Percentiles rank a stretch among this genome's conserved stretches.
Conservation (phyloP, 2,797 vertebrate species). For the Oceanodroma leucorhoa region DNA sequence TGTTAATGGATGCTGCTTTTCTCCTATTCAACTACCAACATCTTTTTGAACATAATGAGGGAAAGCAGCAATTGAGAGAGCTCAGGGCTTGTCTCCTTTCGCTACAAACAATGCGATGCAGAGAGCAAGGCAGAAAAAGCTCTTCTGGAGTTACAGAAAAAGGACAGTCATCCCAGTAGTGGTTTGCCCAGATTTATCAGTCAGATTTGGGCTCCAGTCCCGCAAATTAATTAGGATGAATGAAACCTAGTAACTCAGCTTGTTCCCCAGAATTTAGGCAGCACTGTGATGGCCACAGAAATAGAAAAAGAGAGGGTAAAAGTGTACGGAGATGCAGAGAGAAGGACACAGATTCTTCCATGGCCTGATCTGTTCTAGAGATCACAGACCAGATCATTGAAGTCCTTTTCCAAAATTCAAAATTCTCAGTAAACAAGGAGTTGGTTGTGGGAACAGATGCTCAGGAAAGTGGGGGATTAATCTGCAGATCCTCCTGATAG, state of each 20-base stretch:
- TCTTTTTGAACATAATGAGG: neutral
- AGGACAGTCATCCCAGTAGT: neutral
- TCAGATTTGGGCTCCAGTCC: neutral
- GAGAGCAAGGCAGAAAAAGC: neutral
- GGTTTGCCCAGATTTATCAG: neutral
- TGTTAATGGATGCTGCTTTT: neutral
- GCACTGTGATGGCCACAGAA: neutral
- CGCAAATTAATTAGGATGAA: neutral
- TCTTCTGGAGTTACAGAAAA: neutral
- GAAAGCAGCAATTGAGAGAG: neutral
- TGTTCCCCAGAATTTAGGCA: neutral
- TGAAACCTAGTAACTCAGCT: neutral
- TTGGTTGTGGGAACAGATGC: constrained; percentile 44
- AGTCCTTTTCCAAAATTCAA: constrained; percentile 21
- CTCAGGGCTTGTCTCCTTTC: neutral
- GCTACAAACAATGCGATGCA: fast-evolving
- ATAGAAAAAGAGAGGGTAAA: neutral
- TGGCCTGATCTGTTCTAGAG: neutral
- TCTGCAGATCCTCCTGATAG: constrained; percentile 61
- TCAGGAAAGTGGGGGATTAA: constrained; percentile 59
- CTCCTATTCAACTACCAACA: neutral
- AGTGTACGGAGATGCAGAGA: neutral
- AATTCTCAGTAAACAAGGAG: constrained; percentile 22
- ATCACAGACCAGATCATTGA: constrained; percentile 18
- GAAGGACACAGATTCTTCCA: neutral